Percentiles rank a stretch among this genome's conserved stretches.
These are phyloP conservation scores for Danio jaintianensis DNA, from an alignment of 2,797 vertebrate genomes.

Conservation along the genomic window DNA sequence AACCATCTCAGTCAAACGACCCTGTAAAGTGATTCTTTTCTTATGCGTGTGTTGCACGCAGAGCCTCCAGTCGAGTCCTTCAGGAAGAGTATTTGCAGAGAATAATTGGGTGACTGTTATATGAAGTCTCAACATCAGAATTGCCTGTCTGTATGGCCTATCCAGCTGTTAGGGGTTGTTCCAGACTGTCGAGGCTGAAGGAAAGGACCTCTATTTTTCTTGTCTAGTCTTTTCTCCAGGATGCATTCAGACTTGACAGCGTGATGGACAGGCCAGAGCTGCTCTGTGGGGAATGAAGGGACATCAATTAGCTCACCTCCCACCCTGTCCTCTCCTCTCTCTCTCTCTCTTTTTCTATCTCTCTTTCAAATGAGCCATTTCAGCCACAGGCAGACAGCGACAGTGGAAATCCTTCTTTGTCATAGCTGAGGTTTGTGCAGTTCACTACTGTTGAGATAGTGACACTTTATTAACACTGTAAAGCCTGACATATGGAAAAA, in stretches of 20 bases:
- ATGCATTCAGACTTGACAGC: conserved; percentile 30
- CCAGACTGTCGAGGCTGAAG: conserved; percentile 31
- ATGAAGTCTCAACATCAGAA: conserved; percentile 37
- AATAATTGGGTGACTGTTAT: conserved; percentile 38
- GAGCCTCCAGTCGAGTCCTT: conserved; percentile 21
- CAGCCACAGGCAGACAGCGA: conserved; percentile 9
- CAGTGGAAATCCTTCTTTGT: conserved; percentile 12
- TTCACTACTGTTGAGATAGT: background rate
- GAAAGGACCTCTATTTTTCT: conserved; percentile 45
- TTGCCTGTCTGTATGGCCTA: conserved; percentile 31
- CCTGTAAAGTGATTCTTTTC: background rate
- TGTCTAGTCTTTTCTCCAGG: conserved; percentile 37
- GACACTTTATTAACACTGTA: background rate
- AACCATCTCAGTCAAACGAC: conserved; percentile 27
- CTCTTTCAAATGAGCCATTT: conserved; percentile 35
- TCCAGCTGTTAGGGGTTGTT: conserved; percentile 44
- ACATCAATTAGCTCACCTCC: conserved; percentile 45
- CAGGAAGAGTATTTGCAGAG: conserved; percentile 35
- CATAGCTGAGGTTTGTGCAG: background rate
- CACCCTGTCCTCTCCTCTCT: background rate
- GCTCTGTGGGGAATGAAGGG: conserved; percentile 26
- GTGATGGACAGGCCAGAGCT: conserved; percentile 38
- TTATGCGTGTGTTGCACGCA: background rate
- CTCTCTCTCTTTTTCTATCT: conserved; percentile 5
- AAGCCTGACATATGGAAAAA: background rate